Evolutionary conservation across 2,113 vertebrate genomes (phyloP).

Genomic region (Tachuris rubrigastra): DNA sequence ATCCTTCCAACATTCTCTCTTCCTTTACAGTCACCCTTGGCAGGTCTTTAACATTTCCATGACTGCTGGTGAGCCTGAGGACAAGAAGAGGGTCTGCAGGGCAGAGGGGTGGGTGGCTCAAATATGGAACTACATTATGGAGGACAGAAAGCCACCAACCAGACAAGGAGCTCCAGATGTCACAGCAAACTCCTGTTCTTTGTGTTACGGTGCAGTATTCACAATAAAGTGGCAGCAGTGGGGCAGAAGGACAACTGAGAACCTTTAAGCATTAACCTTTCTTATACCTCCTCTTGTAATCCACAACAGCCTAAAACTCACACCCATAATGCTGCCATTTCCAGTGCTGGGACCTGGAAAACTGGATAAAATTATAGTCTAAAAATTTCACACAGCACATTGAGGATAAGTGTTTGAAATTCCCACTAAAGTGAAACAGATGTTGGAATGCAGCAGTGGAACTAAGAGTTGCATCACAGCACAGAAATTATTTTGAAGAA

Average conservation of each 20-base stretch:
- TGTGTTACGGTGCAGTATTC: accelerated
- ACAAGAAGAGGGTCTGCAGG: not conserved
- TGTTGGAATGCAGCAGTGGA: slow-evolving; percentile 25
- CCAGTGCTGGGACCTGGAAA: not conserved
- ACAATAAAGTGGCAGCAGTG: not conserved
- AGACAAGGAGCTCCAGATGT: not conserved
- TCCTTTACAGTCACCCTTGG: not conserved
- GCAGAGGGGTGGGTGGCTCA: not conserved
- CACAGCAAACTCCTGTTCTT: not conserved
- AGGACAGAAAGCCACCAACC: not conserved
- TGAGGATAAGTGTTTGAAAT: not conserved
- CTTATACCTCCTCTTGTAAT: not conserved
- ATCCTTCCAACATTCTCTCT: not conserved
- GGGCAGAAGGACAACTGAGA: not conserved
- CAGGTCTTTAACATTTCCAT: not conserved
- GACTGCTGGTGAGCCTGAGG: not conserved
- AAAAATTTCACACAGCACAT: not conserved
- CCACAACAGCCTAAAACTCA: not conserved
- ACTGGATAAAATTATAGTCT: not conserved
- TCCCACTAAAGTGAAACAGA: slow-evolving; percentile 51
- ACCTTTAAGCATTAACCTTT: not conserved
- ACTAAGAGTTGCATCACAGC: not conserved
- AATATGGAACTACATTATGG: too few relatives aligned
- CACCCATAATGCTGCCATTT: not conserved
- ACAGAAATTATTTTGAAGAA: not conserved